Conservation (phyloP, 2,113 vertebrate genomes). For the Myotis lucifugus region DNA sequence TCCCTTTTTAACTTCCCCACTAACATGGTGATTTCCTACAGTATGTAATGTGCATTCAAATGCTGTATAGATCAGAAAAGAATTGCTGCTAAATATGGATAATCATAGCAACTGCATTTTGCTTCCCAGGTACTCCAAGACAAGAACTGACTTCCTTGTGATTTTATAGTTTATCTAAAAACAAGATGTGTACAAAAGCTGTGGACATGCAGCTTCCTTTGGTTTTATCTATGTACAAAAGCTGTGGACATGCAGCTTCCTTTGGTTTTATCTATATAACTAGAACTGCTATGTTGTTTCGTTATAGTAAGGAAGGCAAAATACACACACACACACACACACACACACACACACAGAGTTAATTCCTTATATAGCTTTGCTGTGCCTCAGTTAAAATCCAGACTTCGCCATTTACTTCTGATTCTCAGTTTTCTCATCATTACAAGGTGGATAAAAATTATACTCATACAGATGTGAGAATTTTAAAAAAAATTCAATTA, state of each 20-base stretch:
- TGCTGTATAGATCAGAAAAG: neutral
- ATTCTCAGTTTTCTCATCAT: neutral
- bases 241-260: neutral
- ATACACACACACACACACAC: neutral
- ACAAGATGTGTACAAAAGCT: neutral
- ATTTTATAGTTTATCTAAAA: slow-evolving; percentile 45
- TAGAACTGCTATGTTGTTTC: neutral
- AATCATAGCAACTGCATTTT: neutral
- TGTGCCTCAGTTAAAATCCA: neutral
- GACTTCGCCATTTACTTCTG: neutral
- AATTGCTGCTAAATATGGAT: neutral
- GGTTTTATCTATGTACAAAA: neutral
- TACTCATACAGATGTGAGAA: neutral
- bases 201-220: neutral
- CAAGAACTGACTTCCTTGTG: neutral
- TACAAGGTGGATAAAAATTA: neutral
- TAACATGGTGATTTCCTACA: neutral
- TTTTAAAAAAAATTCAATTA: neutral
- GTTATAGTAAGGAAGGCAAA: neutral
- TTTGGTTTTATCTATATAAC: slow-evolving; percentile 40
- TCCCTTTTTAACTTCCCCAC: neutral
- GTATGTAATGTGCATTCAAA: neutral
- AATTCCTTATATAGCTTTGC: neutral
- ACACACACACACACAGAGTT: neutral
- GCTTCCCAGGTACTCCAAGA: neutral